Conservation (phyloP, 1,140 invertebrate genomes). For the Myzus persicae region DNA sequence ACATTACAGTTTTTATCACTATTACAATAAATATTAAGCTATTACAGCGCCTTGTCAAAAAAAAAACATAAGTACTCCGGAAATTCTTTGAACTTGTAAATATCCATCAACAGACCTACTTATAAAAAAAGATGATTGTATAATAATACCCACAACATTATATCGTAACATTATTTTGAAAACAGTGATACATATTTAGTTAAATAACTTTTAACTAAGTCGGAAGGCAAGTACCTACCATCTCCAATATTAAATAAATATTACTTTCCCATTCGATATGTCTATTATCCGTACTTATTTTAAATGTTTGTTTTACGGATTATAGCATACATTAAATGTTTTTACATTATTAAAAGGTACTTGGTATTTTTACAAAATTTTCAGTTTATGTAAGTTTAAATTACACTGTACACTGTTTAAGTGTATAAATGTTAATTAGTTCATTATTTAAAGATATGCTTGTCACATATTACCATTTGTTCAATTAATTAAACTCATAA, state of each 20-base stretch:
- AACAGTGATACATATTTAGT: neutral
- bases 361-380: neutral
- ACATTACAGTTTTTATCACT: neutral
- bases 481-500: neutral
- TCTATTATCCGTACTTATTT: conserved; percentile 7
- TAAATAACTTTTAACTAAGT: too few species aligned
- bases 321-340: neutral
- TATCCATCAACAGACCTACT: neutral
- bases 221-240: neutral
- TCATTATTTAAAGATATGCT: neutral
- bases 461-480: neutral
- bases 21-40: neutral
- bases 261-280: neutral
- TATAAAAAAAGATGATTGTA: neutral
- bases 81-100: neutral
- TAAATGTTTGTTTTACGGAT: conserved; percentile 1
- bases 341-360: neutral
- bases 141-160: neutral
- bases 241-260: neutral
- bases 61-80: neutral
- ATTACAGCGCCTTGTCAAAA: neutral
- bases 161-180: conserved; percentile 5
- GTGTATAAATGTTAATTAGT: neutral
- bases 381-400: neutral
- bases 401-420: neutral